Base-by-base conservation (phyloP, 2,888 invertebrate species). In the Peribatodes rhomboidaria region DNA sequence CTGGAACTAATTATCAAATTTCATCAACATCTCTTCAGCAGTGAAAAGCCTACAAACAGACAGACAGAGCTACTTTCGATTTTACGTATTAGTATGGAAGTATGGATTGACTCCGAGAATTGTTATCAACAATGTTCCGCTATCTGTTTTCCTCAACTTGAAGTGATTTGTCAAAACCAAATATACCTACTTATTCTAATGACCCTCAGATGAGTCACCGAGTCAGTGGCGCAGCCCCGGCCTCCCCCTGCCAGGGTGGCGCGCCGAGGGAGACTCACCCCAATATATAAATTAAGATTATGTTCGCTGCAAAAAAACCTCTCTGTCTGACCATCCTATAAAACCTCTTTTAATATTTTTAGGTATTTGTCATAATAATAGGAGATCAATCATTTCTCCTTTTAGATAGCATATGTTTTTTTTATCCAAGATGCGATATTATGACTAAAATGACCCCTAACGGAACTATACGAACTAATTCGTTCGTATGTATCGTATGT, bases 201-300 rank as follows among this genome's bases (percentile, higher is more conserved):
- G 78, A 79, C 75, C 69, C 77, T 74, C 58, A 69, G 78, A 78
- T 84, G 84, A 83, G 82, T 84, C 84, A 84, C 50, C 42, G 33
- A 59, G 39, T 59, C 41, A 50, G 35, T 59, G 50, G 42, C 42
- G 49, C 46, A 50, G 35, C 62, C 74, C 75, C 77, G 69, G 65
- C 67, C 72, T 74, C 72, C 68, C 55, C 16, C 56, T 13, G 20
- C 59, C 64, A 59, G 70, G 66, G 57, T 46, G 59, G 61, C 42
- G 31, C 13, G 56, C 54, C 49, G 60, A 66, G 81, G 79, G 76
- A 69, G 79, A 67, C 79, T 49, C 42, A 39, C 42, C 77, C 76
- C 67, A 63, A 35, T 62, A 39, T 68, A 58, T 52, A 69, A 67
- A 54, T 61, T 71, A 61, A 69, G 70, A 64, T 42, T 54, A 56